These are phyloP conservation scores for Amphipyra berbera DNA, from an alignment of 2,888 invertebrate genomes.

Conservation along the genomic window DNA sequence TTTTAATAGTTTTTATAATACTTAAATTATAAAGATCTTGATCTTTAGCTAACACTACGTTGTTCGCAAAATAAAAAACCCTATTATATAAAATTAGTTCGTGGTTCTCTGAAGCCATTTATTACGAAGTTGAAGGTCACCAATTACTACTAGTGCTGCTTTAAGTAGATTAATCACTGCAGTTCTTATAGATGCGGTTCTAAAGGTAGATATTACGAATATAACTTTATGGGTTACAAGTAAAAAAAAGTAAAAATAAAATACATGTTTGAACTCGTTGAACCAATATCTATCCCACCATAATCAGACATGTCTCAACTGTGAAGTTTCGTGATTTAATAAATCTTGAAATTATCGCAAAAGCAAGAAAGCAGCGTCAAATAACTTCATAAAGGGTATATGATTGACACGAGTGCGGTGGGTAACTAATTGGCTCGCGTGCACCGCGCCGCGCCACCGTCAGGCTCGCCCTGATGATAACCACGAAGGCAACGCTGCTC, in stretches of 20 bases:
- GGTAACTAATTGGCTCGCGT: constrained; percentile 89
- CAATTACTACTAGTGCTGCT: not conserved
- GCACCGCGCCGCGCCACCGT: constrained; percentile 93
- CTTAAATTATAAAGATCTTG: constrained; percentile 10
- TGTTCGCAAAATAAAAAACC: constrained; percentile 23
- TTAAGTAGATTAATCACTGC: not conserved
- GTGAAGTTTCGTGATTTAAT: constrained; percentile 32
- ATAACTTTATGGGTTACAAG: too few relatives aligned
- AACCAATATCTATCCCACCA: too few relatives aligned
- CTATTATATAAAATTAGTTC: constrained; percentile 28
- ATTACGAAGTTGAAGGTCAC: constrained; percentile 26
- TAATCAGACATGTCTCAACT: too few relatives aligned
- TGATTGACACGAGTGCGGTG: constrained; percentile 63
- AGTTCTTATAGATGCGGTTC: too few relatives aligned
- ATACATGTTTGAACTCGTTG: too few relatives aligned
- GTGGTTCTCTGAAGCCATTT: constrained; percentile 25
- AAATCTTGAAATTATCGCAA: constrained; percentile 5
- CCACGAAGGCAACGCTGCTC: constrained; percentile 61
- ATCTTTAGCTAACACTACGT: constrained; percentile 7
- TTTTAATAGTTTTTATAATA: too few relatives aligned
- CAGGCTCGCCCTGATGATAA: constrained; percentile 69
- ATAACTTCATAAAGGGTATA: constrained; percentile 44
- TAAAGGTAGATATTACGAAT: too few relatives aligned
- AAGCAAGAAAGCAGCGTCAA: constrained; percentile 19
- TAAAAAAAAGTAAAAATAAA: too few relatives aligned